These are phyloP conservation scores for Aphrophora alni DNA, from an alignment of 2,888 invertebrate species.

Conservation along the genomic window DNA sequence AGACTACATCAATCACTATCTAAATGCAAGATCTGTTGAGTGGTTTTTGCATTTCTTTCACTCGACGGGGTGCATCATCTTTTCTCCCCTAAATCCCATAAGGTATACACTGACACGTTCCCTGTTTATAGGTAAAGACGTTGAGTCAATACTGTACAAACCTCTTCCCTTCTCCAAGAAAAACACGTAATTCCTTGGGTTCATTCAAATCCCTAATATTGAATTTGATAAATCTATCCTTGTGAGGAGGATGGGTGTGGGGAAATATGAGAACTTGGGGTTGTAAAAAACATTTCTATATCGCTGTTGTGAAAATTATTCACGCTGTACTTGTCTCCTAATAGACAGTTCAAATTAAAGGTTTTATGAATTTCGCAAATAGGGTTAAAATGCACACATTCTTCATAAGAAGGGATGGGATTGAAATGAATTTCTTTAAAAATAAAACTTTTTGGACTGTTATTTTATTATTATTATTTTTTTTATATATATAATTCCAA, in stretches of 20 bases:
- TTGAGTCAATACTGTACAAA: not conserved
- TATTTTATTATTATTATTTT: no score
- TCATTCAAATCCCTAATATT: not conserved
- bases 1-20: not conserved
- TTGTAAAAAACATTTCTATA: not conserved
- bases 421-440: no score
- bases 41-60: not conserved
- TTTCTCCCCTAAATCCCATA: not conserved
- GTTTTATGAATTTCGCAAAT: not conserved
- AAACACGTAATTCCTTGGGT: not conserved
- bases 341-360: not conserved
- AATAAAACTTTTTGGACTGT: no score
- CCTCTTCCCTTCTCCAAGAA: not conserved
- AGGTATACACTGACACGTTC: not conserved
- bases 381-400: not conserved
- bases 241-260: not conserved
- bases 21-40: not conserved
- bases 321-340: not conserved
- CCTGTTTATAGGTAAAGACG: not conserved
- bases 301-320: not conserved
- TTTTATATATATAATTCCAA: no score
- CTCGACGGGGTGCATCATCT: not conserved
- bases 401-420: no score
- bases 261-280: not conserved
- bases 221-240: conserved; percentile 4